phyloP scores from a whole-genome alignment of 2,797 vertebrate species.

The Alca torda region DNA sequence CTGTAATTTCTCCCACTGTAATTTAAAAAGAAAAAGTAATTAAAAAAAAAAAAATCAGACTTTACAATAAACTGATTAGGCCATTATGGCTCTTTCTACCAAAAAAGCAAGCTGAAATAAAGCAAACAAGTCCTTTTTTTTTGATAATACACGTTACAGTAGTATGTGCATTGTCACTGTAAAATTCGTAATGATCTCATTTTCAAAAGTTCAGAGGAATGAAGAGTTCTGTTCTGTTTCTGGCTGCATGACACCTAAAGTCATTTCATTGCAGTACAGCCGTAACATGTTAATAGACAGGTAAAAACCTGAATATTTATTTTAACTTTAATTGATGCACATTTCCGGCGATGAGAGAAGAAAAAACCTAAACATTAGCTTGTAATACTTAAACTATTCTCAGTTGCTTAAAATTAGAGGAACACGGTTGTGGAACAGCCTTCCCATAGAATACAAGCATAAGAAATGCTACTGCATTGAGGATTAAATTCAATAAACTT shows the following conservation, averaged over 20 bases:
- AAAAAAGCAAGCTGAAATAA: background rate
- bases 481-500: background rate
- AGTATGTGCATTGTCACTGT: background rate
- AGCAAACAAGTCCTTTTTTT: background rate
- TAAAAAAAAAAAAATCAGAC: background rate
- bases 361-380: background rate
- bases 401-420: background rate
- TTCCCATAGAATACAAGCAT: background rate
- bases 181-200: background rate
- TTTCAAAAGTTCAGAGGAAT: background rate
- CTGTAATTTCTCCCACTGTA: constrained; percentile 96
- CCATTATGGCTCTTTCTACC: background rate
- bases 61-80: background rate
- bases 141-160: background rate
- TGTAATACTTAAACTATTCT: background rate
- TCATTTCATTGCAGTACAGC: background rate
- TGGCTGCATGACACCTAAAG: background rate
- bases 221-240: background rate
- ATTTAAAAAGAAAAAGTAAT: background rate
- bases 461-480: background rate
- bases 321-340: background rate
- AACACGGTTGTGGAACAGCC: background rate
- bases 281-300: background rate
- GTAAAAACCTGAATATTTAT: background rate
- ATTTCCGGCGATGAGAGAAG: background rate